Percentiles rank a stretch among this genome's conserved stretches.
phyloP scores from a whole-genome alignment of 1,140 invertebrate species.

The Charaxes varanes region DNA sequence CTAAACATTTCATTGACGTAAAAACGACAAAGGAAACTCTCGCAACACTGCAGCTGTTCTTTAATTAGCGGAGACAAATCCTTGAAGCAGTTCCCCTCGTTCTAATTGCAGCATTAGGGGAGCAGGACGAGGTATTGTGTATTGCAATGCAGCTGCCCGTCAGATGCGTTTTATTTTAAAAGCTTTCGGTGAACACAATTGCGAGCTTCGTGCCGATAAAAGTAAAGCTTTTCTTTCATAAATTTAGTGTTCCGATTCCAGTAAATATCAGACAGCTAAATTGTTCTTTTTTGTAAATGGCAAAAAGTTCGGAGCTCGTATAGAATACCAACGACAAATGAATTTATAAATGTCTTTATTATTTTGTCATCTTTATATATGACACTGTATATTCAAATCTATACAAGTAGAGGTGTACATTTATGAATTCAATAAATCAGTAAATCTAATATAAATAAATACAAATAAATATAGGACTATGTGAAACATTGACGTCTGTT shows the following conservation, averaged over 20 bases:
- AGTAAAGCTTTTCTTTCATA: conserved; percentile 1
- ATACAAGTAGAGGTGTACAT: too few relatives aligned
- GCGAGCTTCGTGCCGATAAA: conserved; percentile 19
- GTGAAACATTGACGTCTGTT: too few relatives aligned
- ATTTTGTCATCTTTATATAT: too few relatives aligned
- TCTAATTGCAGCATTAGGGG: conserved; percentile 61
- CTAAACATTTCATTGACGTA: too few relatives aligned
- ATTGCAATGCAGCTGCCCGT: conserved; percentile 27
- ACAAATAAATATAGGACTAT: too few relatives aligned
- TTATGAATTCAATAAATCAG: too few relatives aligned
- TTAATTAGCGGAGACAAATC: conserved; percentile 51
- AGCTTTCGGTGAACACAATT: conserved; percentile 33
- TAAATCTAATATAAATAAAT: too few relatives aligned
- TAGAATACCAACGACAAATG: background rate
- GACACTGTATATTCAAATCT: too few relatives aligned
- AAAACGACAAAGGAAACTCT: conserved; percentile 7
- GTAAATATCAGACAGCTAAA: background rate
- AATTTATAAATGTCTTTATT: too few relatives aligned
- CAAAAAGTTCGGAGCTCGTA: background rate
- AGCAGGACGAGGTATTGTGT: conserved; percentile 55
- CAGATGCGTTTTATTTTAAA: conserved; percentile 54
- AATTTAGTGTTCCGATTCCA: background rate
- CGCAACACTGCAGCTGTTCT: conserved; percentile 7
- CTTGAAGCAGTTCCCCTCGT: conserved; percentile 53
- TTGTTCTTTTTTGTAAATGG: background rate